phyloP scores from a whole-genome alignment of 2,797 vertebrate genomes.

The Monodelphis domestica region DNA sequence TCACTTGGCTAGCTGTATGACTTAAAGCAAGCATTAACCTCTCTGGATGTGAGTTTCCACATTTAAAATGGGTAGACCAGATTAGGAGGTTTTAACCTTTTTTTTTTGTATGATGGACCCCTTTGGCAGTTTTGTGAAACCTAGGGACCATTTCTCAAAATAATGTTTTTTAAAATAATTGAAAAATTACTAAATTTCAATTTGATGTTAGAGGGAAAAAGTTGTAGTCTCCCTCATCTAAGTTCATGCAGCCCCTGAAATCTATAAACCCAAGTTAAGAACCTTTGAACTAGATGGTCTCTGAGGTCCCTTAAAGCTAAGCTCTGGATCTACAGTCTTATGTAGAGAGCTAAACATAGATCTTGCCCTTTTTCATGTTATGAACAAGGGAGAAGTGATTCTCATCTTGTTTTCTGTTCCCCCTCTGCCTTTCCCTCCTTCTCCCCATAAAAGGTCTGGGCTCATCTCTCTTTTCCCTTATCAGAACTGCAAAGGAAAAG shows the following conservation, averaged over 20 bases:
- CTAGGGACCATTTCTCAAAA: neutral
- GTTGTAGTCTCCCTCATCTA: neutral
- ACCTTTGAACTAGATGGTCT: neutral
- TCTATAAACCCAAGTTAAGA: neutral
- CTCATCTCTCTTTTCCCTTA: constrained; percentile 69
- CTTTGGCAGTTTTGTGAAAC: neutral
- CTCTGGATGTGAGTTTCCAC: neutral
- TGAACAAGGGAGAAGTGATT: neutral
- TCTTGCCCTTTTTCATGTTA: neutral
- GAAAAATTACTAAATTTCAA: neutral
- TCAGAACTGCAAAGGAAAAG: constrained; percentile 65
- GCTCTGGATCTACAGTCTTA: neutral
- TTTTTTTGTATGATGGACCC: neutral
- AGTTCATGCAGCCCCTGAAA: neutral
- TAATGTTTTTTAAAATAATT: neutral
- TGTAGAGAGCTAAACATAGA: neutral
- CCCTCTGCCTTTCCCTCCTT: constrained; percentile 71
- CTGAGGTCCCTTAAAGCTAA: neutral
- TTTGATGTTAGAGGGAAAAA: neutral
- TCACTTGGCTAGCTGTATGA: neutral
- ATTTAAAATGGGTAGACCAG: neutral
- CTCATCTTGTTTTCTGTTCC: neutral
- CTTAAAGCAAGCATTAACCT: neutral
- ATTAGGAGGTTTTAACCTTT: neutral
- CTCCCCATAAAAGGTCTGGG: constrained; percentile 69